These are phyloP conservation scores for Apteryx mantelli DNA, from an alignment of 2,113 vertebrate species.

Conservation along the genomic window DNA sequence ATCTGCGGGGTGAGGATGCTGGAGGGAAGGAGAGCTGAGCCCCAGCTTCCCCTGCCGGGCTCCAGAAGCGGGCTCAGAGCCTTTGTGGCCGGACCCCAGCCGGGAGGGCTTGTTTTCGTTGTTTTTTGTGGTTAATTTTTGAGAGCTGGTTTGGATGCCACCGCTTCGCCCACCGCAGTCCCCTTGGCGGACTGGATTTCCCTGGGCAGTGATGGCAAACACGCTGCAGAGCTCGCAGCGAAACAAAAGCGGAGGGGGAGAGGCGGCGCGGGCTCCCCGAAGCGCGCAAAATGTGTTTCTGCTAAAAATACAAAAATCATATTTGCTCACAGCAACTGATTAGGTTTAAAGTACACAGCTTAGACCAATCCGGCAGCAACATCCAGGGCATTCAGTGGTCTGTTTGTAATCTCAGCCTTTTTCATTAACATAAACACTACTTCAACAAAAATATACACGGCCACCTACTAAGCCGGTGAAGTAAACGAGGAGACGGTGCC, in stretches of 20 bases:
- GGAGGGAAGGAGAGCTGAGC: accelerated
- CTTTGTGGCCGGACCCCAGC: too few species aligned
- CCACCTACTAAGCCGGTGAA: constrained; percentile 88
- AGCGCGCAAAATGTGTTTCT: background rate
- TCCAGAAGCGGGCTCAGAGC: background rate
- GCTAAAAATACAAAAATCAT: constrained; percentile 64
- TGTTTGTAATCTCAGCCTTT: constrained; percentile 92
- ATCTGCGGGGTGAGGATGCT: accelerated
- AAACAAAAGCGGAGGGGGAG: background rate
- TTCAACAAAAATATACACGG: constrained; percentile 94
- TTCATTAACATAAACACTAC: constrained; percentile 93
- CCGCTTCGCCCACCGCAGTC: too few species aligned
- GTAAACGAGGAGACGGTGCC: constrained; percentile 12
- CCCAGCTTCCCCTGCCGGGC: accelerated
- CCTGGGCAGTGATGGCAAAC: background rate
- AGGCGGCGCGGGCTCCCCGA: background rate
- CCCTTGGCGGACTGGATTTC: background rate
- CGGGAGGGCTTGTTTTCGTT: background rate
- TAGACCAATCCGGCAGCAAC: constrained; percentile 70
- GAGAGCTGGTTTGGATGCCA: background rate
- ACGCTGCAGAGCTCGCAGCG: too few species aligned
- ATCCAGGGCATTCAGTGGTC: constrained; percentile 80
- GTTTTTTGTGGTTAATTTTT: background rate
- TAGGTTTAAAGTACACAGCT: constrained; percentile 60
- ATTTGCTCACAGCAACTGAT: constrained; percentile 69